These are phyloP conservation scores for Lepidurus packardi DNA, from an alignment of 1,140 invertebrate genomes.

Conservation along the genomic window DNA sequence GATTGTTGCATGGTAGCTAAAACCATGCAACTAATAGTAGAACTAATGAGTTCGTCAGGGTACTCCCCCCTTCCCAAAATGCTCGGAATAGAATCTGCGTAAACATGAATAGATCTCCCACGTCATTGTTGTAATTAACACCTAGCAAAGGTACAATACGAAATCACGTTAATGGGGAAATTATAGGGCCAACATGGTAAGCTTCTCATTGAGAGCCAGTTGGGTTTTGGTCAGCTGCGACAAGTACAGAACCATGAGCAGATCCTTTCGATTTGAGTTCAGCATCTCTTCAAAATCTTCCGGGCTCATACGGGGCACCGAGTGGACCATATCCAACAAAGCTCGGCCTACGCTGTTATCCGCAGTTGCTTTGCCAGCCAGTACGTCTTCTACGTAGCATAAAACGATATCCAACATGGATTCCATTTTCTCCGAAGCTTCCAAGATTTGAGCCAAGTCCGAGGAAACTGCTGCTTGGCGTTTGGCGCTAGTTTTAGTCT, in stretches of 20 bases:
- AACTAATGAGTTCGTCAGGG: background rate
- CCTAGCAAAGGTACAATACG: background rate
- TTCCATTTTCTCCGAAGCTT: conserved; percentile 69
- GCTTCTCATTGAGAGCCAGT: conserved; percentile 88
- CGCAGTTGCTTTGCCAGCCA: conserved; percentile 41
- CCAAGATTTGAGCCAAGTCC: conserved; percentile 78
- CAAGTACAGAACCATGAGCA: conserved; percentile 91
- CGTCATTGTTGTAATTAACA: conserved; percentile 15
- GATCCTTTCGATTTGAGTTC: conserved; percentile 91
- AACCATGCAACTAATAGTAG: background rate
- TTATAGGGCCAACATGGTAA: conserved; percentile 63
- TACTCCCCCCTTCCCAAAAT: background rate
- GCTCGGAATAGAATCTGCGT: background rate
- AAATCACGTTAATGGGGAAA: conserved; percentile 1
- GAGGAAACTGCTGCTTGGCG: conserved; percentile 65
- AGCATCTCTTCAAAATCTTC: conserved; percentile 92
- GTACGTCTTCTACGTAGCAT: conserved; percentile 73
- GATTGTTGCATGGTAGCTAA: background rate
- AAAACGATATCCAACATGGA: conserved; percentile 72
- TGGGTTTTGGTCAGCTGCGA: conserved; percentile 94
- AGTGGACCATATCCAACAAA: conserved; percentile 80
- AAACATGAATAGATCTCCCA: background rate
- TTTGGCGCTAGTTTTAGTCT: conserved; percentile 44
- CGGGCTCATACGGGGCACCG: conserved; percentile 73
- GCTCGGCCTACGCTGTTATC: conserved; percentile 64